A percentile compares a stretch with the other conserved stretches of the same genome.
phyloP scores from a whole-genome alignment of 2,113 vertebrate genomes.

The Gymnobelideus leadbeateri region DNA sequence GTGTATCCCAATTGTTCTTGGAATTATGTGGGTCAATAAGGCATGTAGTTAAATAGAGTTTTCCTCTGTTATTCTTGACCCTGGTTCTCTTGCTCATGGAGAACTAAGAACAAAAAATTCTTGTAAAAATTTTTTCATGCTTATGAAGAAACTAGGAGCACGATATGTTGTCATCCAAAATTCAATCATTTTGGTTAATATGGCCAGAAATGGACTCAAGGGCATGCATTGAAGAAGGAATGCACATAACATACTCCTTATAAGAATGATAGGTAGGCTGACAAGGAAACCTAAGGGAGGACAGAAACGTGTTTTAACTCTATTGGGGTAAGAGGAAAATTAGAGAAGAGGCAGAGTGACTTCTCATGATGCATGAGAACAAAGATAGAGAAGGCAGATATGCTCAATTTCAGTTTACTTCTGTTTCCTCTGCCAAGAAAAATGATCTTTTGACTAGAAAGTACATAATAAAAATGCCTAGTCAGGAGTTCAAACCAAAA shows the following conservation, averaged over 20 bases:
- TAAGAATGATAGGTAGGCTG: not conserved
- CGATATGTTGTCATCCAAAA: not conserved
- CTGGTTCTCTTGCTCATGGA: not conserved
- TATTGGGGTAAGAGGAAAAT: not conserved
- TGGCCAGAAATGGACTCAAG: not conserved
- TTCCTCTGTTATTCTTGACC: not conserved
- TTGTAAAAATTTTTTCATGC: not conserved
- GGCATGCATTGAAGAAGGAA: not conserved
- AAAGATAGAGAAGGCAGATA: not conserved
- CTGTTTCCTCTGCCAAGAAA: not conserved
- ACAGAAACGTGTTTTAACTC: not conserved
- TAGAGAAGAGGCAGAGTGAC: not conserved
- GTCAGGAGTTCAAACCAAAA: not conserved
- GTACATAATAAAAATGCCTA: not conserved
- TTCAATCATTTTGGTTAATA: not conserved
- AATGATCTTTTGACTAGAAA: not conserved
- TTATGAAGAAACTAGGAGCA: not conserved
- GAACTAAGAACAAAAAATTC: not conserved
- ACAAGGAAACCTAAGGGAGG: not conserved
- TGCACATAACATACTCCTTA: not conserved
- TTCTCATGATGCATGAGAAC: not conserved
- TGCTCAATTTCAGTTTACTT: not conserved
- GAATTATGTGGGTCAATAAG: not conserved
- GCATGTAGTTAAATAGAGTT: not conserved
- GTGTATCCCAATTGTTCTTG: not conserved